Percentiles rank a stretch among this genome's conserved stretches.
phyloP scores from a whole-genome alignment of 2,113 vertebrate species.

The Halcyon senegalensis region DNA sequence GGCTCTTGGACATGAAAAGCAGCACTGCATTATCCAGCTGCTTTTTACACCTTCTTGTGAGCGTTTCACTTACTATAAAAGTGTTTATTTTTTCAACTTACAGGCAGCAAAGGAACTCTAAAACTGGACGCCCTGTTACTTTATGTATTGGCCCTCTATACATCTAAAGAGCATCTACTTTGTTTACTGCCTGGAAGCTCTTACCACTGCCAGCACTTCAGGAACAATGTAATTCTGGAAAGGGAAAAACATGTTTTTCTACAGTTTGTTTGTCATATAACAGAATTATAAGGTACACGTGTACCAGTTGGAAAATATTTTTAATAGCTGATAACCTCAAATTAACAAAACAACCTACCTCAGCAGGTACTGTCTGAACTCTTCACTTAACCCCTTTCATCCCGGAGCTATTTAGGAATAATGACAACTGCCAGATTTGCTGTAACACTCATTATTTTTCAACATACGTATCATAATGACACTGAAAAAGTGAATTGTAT shows the following conservation, averaged over 20 bases:
- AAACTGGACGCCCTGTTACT: not conserved
- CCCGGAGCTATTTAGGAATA: not conserved
- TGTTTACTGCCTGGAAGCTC: conserved; percentile 44
- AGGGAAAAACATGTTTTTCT: conserved; percentile 67
- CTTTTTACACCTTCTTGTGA: not conserved
- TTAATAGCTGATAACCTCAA: conserved; percentile 28
- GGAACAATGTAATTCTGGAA: conserved; percentile 51
- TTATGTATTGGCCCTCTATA: not conserved
- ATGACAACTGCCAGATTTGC: not conserved
- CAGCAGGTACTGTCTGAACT: not conserved
- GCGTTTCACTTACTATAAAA: not conserved
- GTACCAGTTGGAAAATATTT: conserved; percentile 36
- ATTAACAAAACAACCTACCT: conserved; percentile 33
- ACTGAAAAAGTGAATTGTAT: not conserved
- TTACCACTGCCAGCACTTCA: conserved; percentile 45
- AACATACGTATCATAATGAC: not conserved
- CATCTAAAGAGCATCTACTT: not conserved
- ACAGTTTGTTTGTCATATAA: conserved; percentile 42
- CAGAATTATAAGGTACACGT: conserved; percentile 36
- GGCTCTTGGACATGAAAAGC: not conserved
- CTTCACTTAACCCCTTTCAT: not conserved
- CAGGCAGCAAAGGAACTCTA: conserved; percentile 1
- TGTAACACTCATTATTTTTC: not conserved
- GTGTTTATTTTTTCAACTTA: conserved; percentile 5
- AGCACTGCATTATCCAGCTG: not conserved